Evolutionary conservation across 2,797 vertebrate genomes (phyloP).

Genomic region (Onychomys arenicola): DNA sequence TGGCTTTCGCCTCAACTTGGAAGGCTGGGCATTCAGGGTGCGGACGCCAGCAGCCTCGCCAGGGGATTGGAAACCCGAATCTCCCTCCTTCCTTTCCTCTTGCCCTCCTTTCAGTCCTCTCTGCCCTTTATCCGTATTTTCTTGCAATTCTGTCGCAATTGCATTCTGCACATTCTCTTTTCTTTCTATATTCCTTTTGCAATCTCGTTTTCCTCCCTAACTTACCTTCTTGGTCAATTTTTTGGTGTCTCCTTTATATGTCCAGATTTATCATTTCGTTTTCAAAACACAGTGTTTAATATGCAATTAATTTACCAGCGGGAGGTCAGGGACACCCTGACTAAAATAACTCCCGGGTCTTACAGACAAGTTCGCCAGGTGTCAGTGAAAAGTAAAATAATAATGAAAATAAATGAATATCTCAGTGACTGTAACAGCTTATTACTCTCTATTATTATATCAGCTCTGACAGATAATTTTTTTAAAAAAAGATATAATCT

Average conservation of each 20-base stretch:
- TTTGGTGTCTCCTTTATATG: conserved; percentile 57
- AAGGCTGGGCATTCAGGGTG: conserved; percentile 64
- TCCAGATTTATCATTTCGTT: conserved; percentile 79
- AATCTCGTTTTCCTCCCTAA: conserved; percentile 71
- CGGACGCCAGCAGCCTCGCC: conserved; percentile 67
- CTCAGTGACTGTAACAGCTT: conserved; percentile 48
- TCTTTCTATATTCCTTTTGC: conserved; percentile 69
- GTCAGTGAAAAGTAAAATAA: conserved; percentile 75
- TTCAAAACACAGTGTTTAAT: conserved; percentile 77
- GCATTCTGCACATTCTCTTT: conserved; percentile 70
- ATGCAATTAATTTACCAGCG: conserved; percentile 80
- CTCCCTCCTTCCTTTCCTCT: conserved; percentile 41
- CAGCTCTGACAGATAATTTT: conserved; percentile 29
- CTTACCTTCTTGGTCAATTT: conserved; percentile 44
- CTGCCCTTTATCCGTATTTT: conserved; percentile 73
- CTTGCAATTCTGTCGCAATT: conserved; percentile 73
- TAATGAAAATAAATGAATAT: conserved; percentile 53
- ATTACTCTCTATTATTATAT: conserved; percentile 60
- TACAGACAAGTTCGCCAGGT: conserved; percentile 79
- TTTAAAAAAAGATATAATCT: not conserved
- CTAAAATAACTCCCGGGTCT: conserved; percentile 77
- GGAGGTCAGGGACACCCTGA: conserved; percentile 76
- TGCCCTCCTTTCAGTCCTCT: conserved; percentile 61
- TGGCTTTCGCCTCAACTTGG: conserved; percentile 75
- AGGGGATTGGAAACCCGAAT: conserved; percentile 55